Evolutionary conservation across 2,888 invertebrate genomes (phyloP).

Genomic region (Ganaspis brasiliensis): DNA sequence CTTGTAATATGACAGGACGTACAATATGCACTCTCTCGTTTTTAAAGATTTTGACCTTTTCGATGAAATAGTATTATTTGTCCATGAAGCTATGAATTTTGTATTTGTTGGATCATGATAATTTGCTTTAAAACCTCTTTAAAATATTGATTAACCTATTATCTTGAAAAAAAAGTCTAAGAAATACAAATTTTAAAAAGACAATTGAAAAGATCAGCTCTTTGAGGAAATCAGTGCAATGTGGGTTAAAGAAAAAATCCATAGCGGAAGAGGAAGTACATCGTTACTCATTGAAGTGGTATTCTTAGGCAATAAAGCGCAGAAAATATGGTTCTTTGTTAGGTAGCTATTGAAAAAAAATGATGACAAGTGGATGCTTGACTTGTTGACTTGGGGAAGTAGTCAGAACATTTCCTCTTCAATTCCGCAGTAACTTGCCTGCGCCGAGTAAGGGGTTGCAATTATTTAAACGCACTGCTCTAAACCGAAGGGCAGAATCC

Average conservation of each 20-base stretch:
- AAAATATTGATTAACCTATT: no score
- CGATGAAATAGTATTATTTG: background rate
- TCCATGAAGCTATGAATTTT: no score
- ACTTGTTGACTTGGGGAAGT: conserved; percentile 40
- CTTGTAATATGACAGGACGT: conserved; percentile 4
- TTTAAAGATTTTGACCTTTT: background rate
- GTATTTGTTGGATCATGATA: no score
- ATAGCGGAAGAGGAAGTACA: background rate
- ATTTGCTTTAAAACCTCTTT: no score
- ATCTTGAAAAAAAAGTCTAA: no score
- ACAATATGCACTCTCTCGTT: background rate
- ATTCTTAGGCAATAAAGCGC: background rate
- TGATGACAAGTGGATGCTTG: conserved; percentile 25
- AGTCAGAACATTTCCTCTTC: conserved; percentile 29
- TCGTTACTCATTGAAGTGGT: background rate
- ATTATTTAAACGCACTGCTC: conserved; percentile 32
- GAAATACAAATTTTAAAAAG: background rate
- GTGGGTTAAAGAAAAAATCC: conserved; percentile 1
- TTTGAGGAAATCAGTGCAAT: background rate
- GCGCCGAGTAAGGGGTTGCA: conserved; percentile 3
- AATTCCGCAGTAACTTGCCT: conserved; percentile 5
- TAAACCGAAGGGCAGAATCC: conserved; percentile 37
- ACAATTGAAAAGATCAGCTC: background rate
- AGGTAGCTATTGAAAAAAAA: background rate
- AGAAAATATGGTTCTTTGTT: background rate